Conservation (phyloP, 2,113 vertebrate genomes). For the Pelecanus crispus region DNA sequence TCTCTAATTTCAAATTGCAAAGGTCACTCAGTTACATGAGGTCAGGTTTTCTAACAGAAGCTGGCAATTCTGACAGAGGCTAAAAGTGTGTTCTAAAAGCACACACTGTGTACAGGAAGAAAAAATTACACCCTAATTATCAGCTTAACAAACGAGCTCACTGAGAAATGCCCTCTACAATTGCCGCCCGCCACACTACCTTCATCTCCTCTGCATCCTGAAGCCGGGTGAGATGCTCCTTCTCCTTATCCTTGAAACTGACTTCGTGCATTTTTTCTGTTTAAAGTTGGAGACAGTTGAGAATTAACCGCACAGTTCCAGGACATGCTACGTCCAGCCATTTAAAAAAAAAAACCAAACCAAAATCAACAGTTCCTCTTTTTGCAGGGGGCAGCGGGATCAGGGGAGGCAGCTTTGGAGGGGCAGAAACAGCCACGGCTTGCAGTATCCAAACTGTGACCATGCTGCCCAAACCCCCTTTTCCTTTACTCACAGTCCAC, state of each 20-base stretch:
- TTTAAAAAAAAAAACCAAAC: neutral
- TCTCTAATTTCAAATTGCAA: neutral
- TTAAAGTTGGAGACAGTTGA: neutral
- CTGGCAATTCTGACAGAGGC: neutral
- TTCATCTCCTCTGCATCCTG: slow-evolving; percentile 90
- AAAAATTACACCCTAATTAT: neutral
- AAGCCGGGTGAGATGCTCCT: slow-evolving; percentile 82
- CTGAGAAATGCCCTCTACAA: neutral
- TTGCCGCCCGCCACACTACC: slow-evolving; percentile 47
- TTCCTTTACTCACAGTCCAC: neutral
- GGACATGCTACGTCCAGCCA: neutral
- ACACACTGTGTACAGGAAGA: neutral
- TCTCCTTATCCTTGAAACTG: slow-evolving; percentile 87
- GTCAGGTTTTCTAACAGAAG: neutral
- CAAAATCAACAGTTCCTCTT: neutral
- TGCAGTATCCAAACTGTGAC: neutral
- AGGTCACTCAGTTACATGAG: neutral
- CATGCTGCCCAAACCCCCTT: neutral
- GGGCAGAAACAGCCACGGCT: neutral
- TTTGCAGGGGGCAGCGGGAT: neutral
- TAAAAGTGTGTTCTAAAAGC: neutral
- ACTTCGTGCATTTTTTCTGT: slow-evolving; percentile 90
- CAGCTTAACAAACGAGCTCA: neutral
- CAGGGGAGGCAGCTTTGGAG: neutral
- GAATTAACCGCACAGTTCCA: neutral